Evolutionary conservation across 2,797 vertebrate genomes (phyloP).

Genomic region (Heterohyrax brucei): DNA sequence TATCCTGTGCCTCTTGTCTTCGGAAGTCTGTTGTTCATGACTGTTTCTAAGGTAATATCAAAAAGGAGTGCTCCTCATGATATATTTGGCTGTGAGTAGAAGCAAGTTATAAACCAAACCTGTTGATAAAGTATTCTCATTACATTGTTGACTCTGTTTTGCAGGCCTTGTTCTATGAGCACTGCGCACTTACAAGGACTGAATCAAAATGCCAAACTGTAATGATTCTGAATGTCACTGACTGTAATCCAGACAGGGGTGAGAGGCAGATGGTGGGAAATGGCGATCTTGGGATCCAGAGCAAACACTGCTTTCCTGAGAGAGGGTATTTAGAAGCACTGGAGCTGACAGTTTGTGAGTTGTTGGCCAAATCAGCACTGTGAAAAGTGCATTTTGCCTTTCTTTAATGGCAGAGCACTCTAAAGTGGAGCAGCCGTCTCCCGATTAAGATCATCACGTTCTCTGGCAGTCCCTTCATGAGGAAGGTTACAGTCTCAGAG

Average conservation of each 20-base stretch:
- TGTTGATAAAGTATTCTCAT: constrained; percentile 43
- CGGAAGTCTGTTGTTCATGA: not conserved
- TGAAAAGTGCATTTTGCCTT: not conserved
- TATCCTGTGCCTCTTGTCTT: not conserved
- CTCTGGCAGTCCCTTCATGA: not conserved
- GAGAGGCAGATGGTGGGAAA: constrained; percentile 80
- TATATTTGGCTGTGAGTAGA: constrained; percentile 14
- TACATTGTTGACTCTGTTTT: constrained; percentile 54
- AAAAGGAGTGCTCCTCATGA: not conserved
- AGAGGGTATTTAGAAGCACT: constrained; percentile 59
- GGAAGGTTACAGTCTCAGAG: not conserved
- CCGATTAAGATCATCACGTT: not conserved
- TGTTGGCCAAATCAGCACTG: constrained; percentile 9
- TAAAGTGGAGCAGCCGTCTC: not conserved
- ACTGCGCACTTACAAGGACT: constrained; percentile 66
- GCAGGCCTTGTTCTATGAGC: constrained; percentile 59
- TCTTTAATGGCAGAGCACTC: constrained; percentile 24
- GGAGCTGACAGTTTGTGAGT: constrained; percentile 40
- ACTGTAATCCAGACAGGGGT: constrained; percentile 64
- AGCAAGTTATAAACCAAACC: not conserved
- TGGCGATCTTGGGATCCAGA: constrained; percentile 30
- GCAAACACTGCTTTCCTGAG: constrained; percentile 44
- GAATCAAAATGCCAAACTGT: constrained; percentile 71
- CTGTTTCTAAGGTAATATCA: not conserved
- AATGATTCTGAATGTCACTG: constrained; percentile 73